Conservation (phyloP, 2,888 invertebrate species). For the Choristoneura rosaceana region DNA sequence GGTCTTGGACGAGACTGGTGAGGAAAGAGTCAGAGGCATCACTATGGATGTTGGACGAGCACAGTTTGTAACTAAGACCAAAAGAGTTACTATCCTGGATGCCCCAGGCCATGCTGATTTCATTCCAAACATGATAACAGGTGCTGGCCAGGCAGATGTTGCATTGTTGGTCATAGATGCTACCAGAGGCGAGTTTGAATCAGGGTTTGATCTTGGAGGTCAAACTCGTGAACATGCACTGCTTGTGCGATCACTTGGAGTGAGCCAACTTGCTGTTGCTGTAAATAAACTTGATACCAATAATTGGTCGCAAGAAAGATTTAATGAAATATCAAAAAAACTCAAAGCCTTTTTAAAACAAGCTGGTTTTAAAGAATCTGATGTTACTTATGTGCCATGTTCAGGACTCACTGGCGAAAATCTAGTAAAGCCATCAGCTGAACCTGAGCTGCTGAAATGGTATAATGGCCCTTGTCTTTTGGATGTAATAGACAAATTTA, state of each 20-base stretch:
- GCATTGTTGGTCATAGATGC: conserved; percentile 98
- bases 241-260: conserved; percentile 94
- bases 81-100: conserved; percentile 94
- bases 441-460: conserved; percentile 88
- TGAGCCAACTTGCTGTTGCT: conserved; percentile 96
- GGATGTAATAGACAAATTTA: conserved; percentile 94
- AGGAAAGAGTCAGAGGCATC: conserved; percentile 97
- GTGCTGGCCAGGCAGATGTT: conserved; percentile 99
- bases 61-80: conserved; percentile 95
- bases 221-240: conserved; percentile 99
- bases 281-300: conserved; percentile 99
- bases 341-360: conserved; percentile 94
- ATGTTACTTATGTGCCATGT: conserved; percentile 96
- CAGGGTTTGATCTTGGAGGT: conserved; percentile 98
- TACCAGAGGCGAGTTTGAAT: conserved; percentile 98
- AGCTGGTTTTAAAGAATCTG: conserved; percentile 95
- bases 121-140: conserved; percentile 99
- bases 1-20: conserved; percentile 99
- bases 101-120: conserved; percentile 99
- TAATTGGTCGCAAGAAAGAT: conserved; percentile 96
- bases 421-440: conserved; percentile 88
- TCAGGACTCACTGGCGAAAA: conserved; percentile 99
- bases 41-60: conserved; percentile 99
- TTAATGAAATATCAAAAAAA: conserved; percentile 94
- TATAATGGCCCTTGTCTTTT: conserved; percentile 94